Conservation (phyloP, 2,113 vertebrate species). For the Delphinus delphis region DNA sequence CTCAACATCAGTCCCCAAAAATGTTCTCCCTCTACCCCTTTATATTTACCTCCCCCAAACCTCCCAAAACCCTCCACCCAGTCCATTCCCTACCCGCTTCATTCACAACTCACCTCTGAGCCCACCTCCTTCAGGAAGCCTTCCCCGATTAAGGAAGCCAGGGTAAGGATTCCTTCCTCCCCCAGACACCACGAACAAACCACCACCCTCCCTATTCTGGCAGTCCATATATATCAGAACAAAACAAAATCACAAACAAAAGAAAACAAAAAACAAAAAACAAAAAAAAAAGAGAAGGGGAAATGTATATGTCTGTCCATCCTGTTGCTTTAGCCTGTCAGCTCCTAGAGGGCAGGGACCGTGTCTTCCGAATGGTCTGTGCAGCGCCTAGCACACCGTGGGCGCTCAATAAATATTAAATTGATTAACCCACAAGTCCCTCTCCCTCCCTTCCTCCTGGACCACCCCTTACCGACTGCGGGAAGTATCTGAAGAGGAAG, state of each 20-base stretch:
- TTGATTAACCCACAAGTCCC: conserved; percentile 76
- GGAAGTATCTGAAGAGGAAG: conserved; percentile 78
- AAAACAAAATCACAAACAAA: conserved; percentile 72
- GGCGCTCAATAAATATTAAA: conserved; percentile 83
- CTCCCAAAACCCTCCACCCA: conserved; percentile 73
- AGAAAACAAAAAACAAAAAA: conserved; percentile 69
- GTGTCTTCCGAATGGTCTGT: conserved; percentile 83
- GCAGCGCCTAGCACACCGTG: conserved; percentile 82
- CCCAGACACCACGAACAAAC: conserved; percentile 77
- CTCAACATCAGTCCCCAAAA: conserved; percentile 47
- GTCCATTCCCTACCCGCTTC: conserved; percentile 76
- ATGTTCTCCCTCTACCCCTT: conserved; percentile 61
- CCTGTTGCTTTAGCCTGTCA: conserved; percentile 83
- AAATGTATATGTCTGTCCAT: conserved; percentile 83
- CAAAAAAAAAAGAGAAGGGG: conserved; percentile 75
- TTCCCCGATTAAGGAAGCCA: conserved; percentile 81
- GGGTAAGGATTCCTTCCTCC: conserved; percentile 81
- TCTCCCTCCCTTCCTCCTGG: conserved; percentile 66
- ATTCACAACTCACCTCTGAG: conserved; percentile 81
- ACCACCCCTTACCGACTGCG: conserved; percentile 80
- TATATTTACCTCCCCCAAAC: conserved; percentile 61
- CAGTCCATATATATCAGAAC: conserved; percentile 80
- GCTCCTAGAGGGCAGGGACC: conserved; percentile 82
- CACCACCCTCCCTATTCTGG: conserved; percentile 78
- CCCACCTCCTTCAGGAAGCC: conserved; percentile 82